Base-by-base conservation (phyloP, 2,888 invertebrate genomes). In the Andrena flavipes region DNA sequence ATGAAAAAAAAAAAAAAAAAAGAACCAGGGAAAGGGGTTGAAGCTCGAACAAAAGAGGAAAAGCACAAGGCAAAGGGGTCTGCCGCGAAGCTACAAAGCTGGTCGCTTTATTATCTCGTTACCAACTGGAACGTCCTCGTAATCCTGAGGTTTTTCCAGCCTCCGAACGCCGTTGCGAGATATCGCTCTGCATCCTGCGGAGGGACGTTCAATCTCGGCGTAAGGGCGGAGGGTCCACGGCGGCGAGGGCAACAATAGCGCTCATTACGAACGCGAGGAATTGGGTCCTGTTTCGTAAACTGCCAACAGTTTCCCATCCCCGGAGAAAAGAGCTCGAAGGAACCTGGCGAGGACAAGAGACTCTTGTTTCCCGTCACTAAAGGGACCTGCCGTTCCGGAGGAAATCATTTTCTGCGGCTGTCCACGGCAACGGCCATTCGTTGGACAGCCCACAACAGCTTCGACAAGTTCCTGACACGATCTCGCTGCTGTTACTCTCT, bases 51-150 rank as follows among this genome's bases (percentile, higher is more conserved):
- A 49, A 71, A 67, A 56, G 48, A 51, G 48, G 60, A 69, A 73
- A 70, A 48, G 33, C 26, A 56, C 30, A 20, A 68, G 30, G 59
- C 65, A 76, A 83, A 85, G 87, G 85, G 87, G 76, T 89, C 84
- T 69, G 49, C 82, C 59, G 65, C 64, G 75, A 79, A 78, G 87
- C 84, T 87, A 87, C 85, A 86, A 89, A 86, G 89, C 87, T 84
- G 89, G 82, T 85, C 87, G 84, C 87, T 91, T 91, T 88, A 90
- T 91, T 91, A 90, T 91, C 90, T 87, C 85, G 89, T 91, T 90
- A 91, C 90, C 82, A 35, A 72, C 68, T 75, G 73, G 76, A 89
- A 85, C 77, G 86, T 83, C 78, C 86, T 82, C 87, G 87, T 88
- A 91, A 90, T 90, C 88, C 88, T 65, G 72, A 73, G 82, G 75